These are phyloP conservation scores for Copidosoma floridanum DNA, from an alignment of 1,140 invertebrate species.

Conservation along the genomic window DNA sequence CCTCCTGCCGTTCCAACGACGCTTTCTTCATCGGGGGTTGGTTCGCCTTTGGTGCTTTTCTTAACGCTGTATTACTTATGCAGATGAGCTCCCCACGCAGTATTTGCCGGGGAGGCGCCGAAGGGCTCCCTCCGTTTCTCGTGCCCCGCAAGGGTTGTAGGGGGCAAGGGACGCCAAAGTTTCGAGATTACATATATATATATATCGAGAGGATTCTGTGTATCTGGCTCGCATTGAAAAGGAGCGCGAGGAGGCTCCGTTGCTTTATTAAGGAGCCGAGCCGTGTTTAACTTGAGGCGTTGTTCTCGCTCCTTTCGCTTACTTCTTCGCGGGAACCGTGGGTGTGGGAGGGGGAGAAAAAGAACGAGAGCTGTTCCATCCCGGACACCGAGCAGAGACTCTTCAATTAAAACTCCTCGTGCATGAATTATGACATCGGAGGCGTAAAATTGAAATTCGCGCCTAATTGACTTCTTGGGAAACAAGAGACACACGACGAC, in stretches of 20 bases:
- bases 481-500: not conserved
- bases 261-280: slow-evolving; percentile 23
- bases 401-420: slow-evolving; percentile 29
- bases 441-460: slow-evolving; percentile 28
- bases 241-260: not conserved
- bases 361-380: no score
- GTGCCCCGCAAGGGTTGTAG: not conserved
- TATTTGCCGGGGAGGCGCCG: slow-evolving; percentile 47
- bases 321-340: not conserved
- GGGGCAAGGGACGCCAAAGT: slow-evolving; percentile 41
- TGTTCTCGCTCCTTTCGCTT: not conserved
- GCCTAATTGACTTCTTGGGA: slow-evolving; percentile 25
- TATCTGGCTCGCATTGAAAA: slow-evolving; percentile 28
- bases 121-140: slow-evolving; percentile 25
- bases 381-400: slow-evolving; percentile 5
- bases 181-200: slow-evolving; percentile 43
- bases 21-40: slow-evolving; percentile 35
- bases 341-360: no score
- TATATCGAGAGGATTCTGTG: slow-evolving; percentile 29
- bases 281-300: slow-evolving; percentile 26
- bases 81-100: slow-evolving; percentile 51
- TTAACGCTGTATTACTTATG: slow-evolving; percentile 57
- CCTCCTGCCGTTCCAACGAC: slow-evolving; percentile 26
- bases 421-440: slow-evolving; percentile 28
- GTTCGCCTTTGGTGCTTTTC: slow-evolving; percentile 49